Evolutionary conservation across 2,113 vertebrate species (phyloP).

Genomic region (Cyanistes caeruleus): DNA sequence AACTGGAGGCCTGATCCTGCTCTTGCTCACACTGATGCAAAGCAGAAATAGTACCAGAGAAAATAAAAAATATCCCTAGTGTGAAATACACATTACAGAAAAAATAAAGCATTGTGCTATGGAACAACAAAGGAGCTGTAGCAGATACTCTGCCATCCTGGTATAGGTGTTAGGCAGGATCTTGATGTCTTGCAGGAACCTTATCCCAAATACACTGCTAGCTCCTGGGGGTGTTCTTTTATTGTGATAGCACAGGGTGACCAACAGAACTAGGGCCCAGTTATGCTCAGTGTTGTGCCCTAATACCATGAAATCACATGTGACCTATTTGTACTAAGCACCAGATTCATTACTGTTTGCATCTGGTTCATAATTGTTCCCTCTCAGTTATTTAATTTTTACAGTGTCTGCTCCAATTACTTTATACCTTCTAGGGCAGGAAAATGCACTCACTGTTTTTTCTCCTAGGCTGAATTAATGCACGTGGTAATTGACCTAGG

Average conservation of each 20-base stretch:
- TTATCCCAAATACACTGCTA: not conserved
- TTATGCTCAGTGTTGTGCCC: not conserved
- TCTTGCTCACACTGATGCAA: not conserved
- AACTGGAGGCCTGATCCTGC: not conserved
- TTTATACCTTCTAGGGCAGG: not conserved
- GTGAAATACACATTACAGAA: not conserved
- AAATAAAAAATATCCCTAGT: not conserved
- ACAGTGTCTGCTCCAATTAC: not conserved
- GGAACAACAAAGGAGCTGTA: not conserved
- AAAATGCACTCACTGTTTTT: not conserved
- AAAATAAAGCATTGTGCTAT: not conserved
- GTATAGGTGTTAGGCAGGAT: not conserved
- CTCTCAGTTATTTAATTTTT: not conserved
- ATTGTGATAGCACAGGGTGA: not conserved
- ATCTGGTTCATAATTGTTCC: not conserved
- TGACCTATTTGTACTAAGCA: not conserved
- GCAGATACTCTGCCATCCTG: not conserved
- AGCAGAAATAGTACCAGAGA: not conserved
- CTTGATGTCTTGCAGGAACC: not conserved
- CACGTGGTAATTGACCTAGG: not conserved
- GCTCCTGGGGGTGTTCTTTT: not conserved
- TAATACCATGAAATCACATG: not conserved
- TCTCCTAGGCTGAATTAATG: not conserved
- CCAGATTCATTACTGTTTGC: not conserved
- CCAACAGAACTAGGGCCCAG: not conserved